These are phyloP conservation scores for Rhyzopertha dominica DNA, from an alignment of 1,140 invertebrate species.

Conservation along the genomic window DNA sequence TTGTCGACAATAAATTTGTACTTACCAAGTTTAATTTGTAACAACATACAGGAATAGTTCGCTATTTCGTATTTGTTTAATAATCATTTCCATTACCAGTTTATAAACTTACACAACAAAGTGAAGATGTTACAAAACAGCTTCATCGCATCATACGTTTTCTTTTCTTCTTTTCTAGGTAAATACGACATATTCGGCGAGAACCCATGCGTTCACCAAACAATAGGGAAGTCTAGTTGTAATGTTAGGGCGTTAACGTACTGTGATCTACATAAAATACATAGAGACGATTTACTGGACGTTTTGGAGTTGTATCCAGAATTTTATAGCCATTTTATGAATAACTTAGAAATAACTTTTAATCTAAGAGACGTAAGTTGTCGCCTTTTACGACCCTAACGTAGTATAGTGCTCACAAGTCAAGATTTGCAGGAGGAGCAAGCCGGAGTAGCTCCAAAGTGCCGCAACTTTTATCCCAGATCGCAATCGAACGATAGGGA, in stretches of 20 bases:
- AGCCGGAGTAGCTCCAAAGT: constrained; percentile 60
- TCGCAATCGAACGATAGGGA: constrained; percentile 32
- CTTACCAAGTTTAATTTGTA: no score
- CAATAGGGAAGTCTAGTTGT: constrained; percentile 94
- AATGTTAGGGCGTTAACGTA: constrained; percentile 98
- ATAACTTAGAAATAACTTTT: constrained; percentile 94
- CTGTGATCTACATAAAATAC: constrained; percentile 97
- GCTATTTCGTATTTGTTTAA: no score
- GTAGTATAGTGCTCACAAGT: neutral
- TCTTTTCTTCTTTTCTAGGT: constrained; percentile 51
- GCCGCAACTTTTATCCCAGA: constrained; percentile 35
- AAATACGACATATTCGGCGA: constrained; percentile 99
- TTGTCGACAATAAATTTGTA: no score
- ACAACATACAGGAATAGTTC: no score
- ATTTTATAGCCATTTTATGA: constrained; percentile 87
- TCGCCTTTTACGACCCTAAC: neutral
- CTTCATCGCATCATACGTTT: no score
- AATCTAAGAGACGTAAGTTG: constrained; percentile 89
- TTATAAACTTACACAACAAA: no score
- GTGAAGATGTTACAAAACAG: no score
- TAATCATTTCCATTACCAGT: neutral
- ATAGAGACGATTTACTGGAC: constrained; percentile 93
- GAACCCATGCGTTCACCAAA: constrained; percentile 88
- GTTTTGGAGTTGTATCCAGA: constrained; percentile 97
- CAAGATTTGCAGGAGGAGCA: constrained; percentile 57